Evolutionary conservation across 2,888 invertebrate genomes (phyloP), one percentile per base, ranked within the genome.

Genomic region (Drosophila lacicola): DNA sequence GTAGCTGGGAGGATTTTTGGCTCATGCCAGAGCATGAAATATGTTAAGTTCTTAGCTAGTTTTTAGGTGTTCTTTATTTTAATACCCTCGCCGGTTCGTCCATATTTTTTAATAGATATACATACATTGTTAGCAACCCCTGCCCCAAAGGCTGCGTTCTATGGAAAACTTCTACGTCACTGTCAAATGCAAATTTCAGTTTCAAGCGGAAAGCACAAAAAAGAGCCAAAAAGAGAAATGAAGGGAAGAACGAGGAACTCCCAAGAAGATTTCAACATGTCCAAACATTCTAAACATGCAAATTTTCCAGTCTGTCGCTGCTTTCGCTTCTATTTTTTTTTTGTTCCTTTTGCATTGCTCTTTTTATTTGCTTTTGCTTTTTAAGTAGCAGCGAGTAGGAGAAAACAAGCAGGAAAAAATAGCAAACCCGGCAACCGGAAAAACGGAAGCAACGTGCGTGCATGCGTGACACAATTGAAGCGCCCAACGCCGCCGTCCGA

Each of bases 401-500:
- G 41, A 25, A 56, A 39, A 56, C 50, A 64, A 73, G 47, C 69
- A 63, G 74, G 74, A 83, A 88, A 80, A 88, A 83, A 76, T 76
- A 78, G 80, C 72, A 88, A 90, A 69, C 87, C 80, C 90, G 89
- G 87, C 89, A 80, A 80, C 89, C 90, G 90, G 90, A 85, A 85
- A 90, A 89, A 78, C 89, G 90, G 80, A 89, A 86, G 84, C 82
- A 86, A 80, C 90, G 82, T 89, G 90, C 90, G 90, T 90, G 90
- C 90, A 90, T 89, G 90, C 90, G 90, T 90, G 90, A 88, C 83
- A 88, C 80, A 86, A 78, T 89, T 88, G 90, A 89, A 85, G 88
- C 83, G 83, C 82, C 88, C 76, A 81, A 89, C 82, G 68, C 47
- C 53, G 58, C 39, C 34, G 29, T 19, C 17, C 11, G 21, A 49